Evolutionary conservation across 2,888 invertebrate species (phyloP).

Genomic region (Serrognathus titanus): DNA sequence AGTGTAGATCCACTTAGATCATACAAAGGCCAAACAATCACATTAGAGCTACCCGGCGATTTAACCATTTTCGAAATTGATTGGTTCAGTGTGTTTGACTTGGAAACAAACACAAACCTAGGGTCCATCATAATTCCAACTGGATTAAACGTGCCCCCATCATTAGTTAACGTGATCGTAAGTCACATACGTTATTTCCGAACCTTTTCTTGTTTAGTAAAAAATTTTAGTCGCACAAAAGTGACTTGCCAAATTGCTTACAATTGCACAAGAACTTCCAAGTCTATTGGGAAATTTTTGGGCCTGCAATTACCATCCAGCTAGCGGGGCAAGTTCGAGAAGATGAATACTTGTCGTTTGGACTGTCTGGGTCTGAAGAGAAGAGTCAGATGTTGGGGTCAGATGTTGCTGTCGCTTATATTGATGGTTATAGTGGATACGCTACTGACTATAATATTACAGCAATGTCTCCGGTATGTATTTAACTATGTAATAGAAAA

Average conservation of each 20-base stretch:
- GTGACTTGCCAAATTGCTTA: conserved; percentile 74
- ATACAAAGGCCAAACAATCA: conserved; percentile 72
- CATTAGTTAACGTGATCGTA: conserved; percentile 62
- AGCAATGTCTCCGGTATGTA: conserved; percentile 70
- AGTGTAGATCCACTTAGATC: conserved; percentile 76
- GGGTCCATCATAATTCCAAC: conserved; percentile 77
- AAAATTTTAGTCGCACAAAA: conserved; percentile 53
- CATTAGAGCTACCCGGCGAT: conserved; percentile 75
- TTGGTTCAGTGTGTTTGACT: conserved; percentile 81
- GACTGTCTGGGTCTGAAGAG: conserved; percentile 71
- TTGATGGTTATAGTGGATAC: conserved; percentile 68
- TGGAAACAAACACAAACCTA: conserved; percentile 62
- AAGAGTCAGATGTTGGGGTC: conserved; percentile 79
- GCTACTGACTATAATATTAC: conserved; percentile 84
- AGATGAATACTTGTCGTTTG: conserved; percentile 86
- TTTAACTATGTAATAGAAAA: neutral
- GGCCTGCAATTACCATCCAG: conserved; percentile 81
- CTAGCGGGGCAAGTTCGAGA: conserved; percentile 72
- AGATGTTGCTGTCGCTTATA: conserved; percentile 77
- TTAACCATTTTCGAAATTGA: conserved; percentile 76
- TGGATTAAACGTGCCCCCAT: conserved; percentile 82
- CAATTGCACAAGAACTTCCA: conserved; percentile 82
- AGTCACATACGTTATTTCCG: conserved; percentile 23
- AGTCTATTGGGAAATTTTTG: conserved; percentile 88
- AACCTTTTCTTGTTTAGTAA: neutral